These are phyloP conservation scores for Hoplias malabaricus DNA, from an alignment of 2,113 vertebrate genomes.

Conservation along the genomic window DNA sequence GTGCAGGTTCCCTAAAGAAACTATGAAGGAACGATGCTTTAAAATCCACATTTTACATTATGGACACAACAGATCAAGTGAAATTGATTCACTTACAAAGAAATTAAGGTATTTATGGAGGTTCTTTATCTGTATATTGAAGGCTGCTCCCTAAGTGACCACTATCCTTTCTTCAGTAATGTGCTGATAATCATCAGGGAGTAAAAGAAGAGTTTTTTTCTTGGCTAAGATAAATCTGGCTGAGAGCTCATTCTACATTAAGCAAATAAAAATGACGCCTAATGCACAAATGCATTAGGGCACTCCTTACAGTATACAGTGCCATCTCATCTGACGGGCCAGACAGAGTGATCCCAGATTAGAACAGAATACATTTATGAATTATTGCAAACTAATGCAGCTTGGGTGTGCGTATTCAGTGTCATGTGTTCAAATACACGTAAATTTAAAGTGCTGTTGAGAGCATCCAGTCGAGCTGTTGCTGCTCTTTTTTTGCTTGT, in stretches of 20 bases:
- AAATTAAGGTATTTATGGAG: too few species aligned
- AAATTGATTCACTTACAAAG: too few species aligned
- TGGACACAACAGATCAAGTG: too few species aligned
- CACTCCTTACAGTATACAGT: constrained; percentile 11
- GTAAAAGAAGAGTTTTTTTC: not conserved
- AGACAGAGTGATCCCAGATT: not conserved
- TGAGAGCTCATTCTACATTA: constrained; percentile 12
- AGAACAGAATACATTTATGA: constrained; percentile 33
- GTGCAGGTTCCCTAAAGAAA: too few species aligned
- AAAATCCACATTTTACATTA: too few species aligned
- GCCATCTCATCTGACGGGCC: not conserved
- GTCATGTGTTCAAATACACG: constrained; percentile 10
- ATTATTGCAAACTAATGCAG: constrained; percentile 36
- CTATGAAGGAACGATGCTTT: too few species aligned
- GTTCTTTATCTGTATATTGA: not conserved
- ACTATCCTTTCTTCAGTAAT: constrained; percentile 23
- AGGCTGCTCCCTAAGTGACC: not conserved
- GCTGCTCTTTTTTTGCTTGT: not conserved
- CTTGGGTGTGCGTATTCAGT: constrained; percentile 8
- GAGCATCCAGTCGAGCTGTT: not conserved
- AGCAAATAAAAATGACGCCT: not conserved
- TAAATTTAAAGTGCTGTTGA: not conserved
- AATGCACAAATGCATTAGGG: constrained; percentile 28
- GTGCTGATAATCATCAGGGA: not conserved
- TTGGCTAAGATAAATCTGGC: not conserved